Evolutionary conservation across 1,140 invertebrate genomes (phyloP).

Genomic region (Pseudoatta argentina): DNA sequence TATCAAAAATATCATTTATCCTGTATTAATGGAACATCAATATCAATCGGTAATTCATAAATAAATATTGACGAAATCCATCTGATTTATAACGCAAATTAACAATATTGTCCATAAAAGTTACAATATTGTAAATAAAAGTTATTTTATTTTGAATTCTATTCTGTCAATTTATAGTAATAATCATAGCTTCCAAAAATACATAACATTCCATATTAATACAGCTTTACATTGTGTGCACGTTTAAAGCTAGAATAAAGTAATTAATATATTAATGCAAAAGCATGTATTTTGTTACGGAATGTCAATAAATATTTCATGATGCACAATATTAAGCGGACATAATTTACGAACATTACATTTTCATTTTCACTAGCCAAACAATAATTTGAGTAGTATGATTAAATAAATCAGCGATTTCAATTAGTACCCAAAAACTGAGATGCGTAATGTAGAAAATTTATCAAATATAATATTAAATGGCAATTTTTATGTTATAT

Average conservation of each 20-base stretch:
- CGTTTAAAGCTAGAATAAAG: conserved; percentile 12
- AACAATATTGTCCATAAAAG: not conserved
- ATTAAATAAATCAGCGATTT: not conserved
- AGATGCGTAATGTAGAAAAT: not conserved
- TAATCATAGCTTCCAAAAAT: not conserved
- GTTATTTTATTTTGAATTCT: not conserved
- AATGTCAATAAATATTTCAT: conserved; percentile 1
- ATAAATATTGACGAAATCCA: conserved; percentile 21
- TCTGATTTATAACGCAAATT: conserved; percentile 9
- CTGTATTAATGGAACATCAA: not conserved
- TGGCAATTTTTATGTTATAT: not conserved
- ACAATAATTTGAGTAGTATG: conserved; percentile 14
- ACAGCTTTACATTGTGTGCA: not conserved
- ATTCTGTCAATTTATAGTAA: conserved; percentile 8
- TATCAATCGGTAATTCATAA: conserved; percentile 8
- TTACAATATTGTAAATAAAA: conserved; percentile 14
- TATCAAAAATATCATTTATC: conserved; percentile 2
- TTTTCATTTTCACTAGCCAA: conserved; percentile 7
- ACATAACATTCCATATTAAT: conserved; percentile 15
- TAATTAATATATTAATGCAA: conserved; percentile 39
- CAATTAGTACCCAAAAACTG: not conserved
- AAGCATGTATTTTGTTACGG: conserved; percentile 9
- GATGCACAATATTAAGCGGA: not conserved
- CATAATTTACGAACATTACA: conserved; percentile 2
- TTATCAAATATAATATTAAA: not conserved